A percentile compares a stretch with the other conserved stretches of the same genome.
These are phyloP conservation scores for Nemotelus nigrinus DNA, from an alignment of 2,888 invertebrate species.

Conservation along the genomic window DNA sequence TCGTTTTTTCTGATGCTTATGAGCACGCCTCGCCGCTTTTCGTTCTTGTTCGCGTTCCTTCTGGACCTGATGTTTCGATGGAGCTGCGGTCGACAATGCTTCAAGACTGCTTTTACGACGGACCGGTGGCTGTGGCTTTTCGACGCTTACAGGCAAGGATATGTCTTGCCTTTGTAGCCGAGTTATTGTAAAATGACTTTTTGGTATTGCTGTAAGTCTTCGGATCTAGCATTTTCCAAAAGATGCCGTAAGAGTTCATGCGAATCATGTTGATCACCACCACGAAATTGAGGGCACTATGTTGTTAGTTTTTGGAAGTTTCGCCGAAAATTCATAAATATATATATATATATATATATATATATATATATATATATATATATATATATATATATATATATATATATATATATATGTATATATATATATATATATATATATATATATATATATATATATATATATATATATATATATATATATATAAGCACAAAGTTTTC, in stretches of 20 bases:
- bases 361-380: no score
- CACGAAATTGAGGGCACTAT: constrained; percentile 86
- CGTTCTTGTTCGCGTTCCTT: constrained; percentile 69
- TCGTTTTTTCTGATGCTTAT: constrained; percentile 59
- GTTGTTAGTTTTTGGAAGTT: constrained; percentile 71
- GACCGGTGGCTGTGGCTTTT: constrained; percentile 78
- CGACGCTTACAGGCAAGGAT: constrained; percentile 86
- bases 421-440: no score
- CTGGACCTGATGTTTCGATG: constrained; percentile 70
- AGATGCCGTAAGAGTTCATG: constrained; percentile 93
- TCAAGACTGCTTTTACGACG: constrained; percentile 66
- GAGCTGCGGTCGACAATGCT: constrained; percentile 52
- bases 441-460: no score
- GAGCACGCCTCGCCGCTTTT: constrained; percentile 63
- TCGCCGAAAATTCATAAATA: no score
- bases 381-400: no score
- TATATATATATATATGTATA: no score
- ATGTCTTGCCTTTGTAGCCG: constrained; percentile 86
- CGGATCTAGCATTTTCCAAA: constrained; percentile 84
- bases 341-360: no score
- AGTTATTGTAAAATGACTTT: constrained; percentile 80
- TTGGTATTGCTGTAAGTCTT: constrained; percentile 83
- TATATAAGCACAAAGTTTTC: no score
- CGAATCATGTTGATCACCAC: constrained; percentile 95
- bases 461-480: no score